Evolutionary conservation across 2,113 vertebrate genomes (phyloP), one percentile per base, ranked within the genome.

Genomic region (Myotis brandtii): DNA sequence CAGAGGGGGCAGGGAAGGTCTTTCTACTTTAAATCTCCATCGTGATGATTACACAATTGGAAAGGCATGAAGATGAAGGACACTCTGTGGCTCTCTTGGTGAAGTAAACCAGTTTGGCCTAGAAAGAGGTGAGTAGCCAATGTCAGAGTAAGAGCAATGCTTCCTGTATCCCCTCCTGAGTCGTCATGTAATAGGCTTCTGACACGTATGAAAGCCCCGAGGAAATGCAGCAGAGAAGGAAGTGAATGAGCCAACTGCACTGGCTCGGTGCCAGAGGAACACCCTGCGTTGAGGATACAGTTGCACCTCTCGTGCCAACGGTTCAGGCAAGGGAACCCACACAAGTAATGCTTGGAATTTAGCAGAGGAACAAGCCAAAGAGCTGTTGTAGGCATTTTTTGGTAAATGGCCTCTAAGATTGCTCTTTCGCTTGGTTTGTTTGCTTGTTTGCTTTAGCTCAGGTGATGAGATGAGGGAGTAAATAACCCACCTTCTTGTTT

Each of bases 191-290:
- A 97, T 96, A 93, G 96, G 97, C 77, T 97, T 98, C 96, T 92
- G 96, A 98, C 88, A 85, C 81, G 88, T 95, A 96, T 92, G 94
- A 97, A 96, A 97, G 96, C 97, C 98, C 97, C 97, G 96, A 98
- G 98, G 98, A 98, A 98, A 98, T 95, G 92, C 95, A 90, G 95
- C 96, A 96, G 97, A 93, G 95, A 98, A 98, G 98, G 98, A 98
- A 98, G 96, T 97, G 97, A 98, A 96, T 97, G 97, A 98, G 96
- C 97, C 97, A 98, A 98, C 96, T 97, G 96, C 82, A 48, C 14
- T 98, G 98, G 98, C 96, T 80, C 76, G 50, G 93, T 96, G 97
- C 98, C 97, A 20, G 46, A 97, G 97, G 96, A 98, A 98, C 97
- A 97, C 98, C 98, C 98, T 97, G 96, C 97, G 98, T 97, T 87